Percentiles rank a stretch among this genome's conserved stretches.
These are phyloP conservation scores for Staurois parvus DNA, from an alignment of 2,797 vertebrate genomes.

Conservation along the genomic window DNA sequence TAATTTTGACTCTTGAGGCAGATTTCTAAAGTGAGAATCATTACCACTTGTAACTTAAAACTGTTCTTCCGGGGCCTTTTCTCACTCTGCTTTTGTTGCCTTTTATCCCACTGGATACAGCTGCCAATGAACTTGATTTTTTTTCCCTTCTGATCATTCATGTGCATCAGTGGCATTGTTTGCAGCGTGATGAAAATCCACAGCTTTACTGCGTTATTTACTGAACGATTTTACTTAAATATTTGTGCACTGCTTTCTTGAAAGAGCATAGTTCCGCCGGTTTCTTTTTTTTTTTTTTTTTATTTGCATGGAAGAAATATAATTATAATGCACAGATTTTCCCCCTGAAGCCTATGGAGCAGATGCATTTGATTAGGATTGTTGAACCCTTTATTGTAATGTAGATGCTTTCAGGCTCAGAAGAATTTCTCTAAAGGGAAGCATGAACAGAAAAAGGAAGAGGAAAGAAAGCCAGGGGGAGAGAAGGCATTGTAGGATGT, in stretches of 20 bases:
- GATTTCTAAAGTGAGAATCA: slow-evolving; percentile 38
- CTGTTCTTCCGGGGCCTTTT: slow-evolving; percentile 70
- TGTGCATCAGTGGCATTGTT: slow-evolving; percentile 78
- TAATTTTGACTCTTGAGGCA: slow-evolving; percentile 30
- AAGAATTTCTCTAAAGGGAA: slow-evolving; percentile 72
- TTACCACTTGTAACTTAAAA: slow-evolving; percentile 76
- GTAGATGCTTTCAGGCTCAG: slow-evolving; percentile 81
- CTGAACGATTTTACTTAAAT: slow-evolving; percentile 75
- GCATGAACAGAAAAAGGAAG: slow-evolving; percentile 63
- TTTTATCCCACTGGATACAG: slow-evolving; percentile 78
- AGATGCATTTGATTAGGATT: slow-evolving; percentile 86
- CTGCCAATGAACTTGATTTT: slow-evolving; percentile 78
- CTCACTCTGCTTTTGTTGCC: slow-evolving; percentile 78
- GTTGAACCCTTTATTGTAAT: slow-evolving; percentile 81
- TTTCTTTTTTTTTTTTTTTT: slow-evolving; percentile 51
- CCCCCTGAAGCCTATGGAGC: slow-evolving; percentile 77
- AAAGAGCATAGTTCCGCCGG: slow-evolving; percentile 65
- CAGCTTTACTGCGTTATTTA: slow-evolving; percentile 74
- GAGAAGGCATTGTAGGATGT: slow-evolving; percentile 71
- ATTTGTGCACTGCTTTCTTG: slow-evolving; percentile 73
- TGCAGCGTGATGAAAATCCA: slow-evolving; percentile 75
- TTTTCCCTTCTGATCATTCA: slow-evolving; percentile 77
- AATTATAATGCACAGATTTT: slow-evolving; percentile 80
- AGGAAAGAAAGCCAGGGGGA: slow-evolving; percentile 62
- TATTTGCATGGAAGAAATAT: slow-evolving; percentile 75